phyloP scores from a whole-genome alignment of 2,888 invertebrate species.

The Drosophila fulvimacula region DNA sequence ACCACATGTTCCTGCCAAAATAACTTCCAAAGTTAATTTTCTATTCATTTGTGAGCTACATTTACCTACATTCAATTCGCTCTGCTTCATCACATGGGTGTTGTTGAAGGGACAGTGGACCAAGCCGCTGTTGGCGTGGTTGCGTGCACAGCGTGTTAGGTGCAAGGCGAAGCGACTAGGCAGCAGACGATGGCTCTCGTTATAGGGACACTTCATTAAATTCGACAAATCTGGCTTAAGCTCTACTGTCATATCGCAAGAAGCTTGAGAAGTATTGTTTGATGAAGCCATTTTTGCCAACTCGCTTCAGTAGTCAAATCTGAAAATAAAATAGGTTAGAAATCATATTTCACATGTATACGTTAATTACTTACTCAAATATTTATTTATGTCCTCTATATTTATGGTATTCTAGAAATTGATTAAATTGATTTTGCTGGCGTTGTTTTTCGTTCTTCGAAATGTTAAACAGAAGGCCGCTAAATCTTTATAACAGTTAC shows the following conservation, averaged over 20 bases:
- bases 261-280: not conserved
- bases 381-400: not conserved
- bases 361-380: not conserved
- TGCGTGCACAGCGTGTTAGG: slow-evolving; percentile 13
- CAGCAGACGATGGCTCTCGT: slow-evolving; percentile 2
- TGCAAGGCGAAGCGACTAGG: not conserved
- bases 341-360: not conserved
- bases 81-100: not conserved
- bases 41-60: not conserved
- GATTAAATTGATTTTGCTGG: not conserved
- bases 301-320: not conserved
- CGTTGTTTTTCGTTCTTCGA: not conserved
- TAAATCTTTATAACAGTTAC: not conserved
- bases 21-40: no score
- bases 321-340: not conserved
- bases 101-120: slow-evolving; percentile 5
- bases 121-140: not conserved
- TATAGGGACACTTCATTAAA: slow-evolving; percentile 9
- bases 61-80: slow-evolving; percentile 7
- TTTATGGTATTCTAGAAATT: not conserved
- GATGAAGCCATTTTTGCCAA: not conserved
- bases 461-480: not conserved
- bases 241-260: not conserved
- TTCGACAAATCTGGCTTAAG: no score
- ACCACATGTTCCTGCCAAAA: slow-evolving; percentile 1